These are phyloP conservation scores for Grapholita molesta DNA, from an alignment of 1,140 invertebrate genomes.

Conservation along the genomic window DNA sequence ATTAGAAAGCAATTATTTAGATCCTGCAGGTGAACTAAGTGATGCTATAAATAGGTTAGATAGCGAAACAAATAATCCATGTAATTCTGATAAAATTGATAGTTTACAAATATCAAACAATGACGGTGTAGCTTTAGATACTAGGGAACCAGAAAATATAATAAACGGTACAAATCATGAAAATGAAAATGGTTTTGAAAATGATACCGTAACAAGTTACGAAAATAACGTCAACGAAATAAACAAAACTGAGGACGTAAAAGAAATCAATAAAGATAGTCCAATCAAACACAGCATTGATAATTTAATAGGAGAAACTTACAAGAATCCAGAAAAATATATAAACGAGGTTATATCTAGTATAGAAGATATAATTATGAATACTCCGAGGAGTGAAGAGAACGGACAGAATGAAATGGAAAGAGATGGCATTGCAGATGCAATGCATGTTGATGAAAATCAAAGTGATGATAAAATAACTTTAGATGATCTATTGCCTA, in stretches of 20 bases:
- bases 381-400: not conserved
- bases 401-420: not conserved
- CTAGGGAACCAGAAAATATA: not conserved
- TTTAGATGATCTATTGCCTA: slow-evolving; percentile 23
- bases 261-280: not conserved
- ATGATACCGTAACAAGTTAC: not conserved
- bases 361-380: not conserved
- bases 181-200: not conserved
- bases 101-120: not conserved
- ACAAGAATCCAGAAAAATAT: not conserved
- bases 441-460: slow-evolving; percentile 32
- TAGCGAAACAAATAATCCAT: not conserved
- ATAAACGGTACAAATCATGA: not conserved
- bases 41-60: not conserved
- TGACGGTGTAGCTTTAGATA: not conserved
- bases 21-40: not conserved
- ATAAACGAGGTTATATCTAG: slow-evolving; percentile 1
- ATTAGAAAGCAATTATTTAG: not conserved
- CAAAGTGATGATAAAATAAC: slow-evolving; percentile 38
- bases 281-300: slow-evolving; percentile 4
- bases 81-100: not conserved
- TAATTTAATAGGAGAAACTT: not conserved
- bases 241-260: not conserved
- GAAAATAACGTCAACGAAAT: too few species aligned
- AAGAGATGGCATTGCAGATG: slow-evolving; percentile 38